Percentiles rank a stretch among this genome's conserved stretches.
Conservation (phyloP, 2,888 invertebrate genomes). For the Sarcophaga subvicina region DNA sequence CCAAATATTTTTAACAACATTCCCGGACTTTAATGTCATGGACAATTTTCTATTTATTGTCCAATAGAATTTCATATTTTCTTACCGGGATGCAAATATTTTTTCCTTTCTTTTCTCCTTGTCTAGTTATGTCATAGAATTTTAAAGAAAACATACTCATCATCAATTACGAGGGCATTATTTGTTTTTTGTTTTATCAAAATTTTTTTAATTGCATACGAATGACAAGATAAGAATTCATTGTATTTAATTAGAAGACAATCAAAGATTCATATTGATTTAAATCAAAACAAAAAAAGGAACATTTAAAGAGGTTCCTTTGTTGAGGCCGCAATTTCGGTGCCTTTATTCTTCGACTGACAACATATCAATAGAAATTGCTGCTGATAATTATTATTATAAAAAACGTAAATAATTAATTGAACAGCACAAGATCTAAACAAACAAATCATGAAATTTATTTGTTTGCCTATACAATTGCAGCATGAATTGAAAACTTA, state of each 20-base stretch:
- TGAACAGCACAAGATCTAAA: neutral
- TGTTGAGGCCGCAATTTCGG: constrained; percentile 25
- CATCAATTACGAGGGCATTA: no score
- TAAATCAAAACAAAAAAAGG: neutral
- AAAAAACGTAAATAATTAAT: constrained; percentile 41
- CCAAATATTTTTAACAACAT: neutral
- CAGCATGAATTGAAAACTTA: neutral
- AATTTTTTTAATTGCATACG: neutral
- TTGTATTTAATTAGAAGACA: neutral
- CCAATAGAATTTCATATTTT: neutral
- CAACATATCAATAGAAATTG: neutral
- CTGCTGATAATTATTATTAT: constrained; percentile 27
- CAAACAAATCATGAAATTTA: constrained; percentile 17
- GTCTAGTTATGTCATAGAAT: no score
- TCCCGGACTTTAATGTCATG: neutral
- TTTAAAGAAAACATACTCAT: no score
- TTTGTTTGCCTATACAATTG: constrained; percentile 37
- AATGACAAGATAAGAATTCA: constrained; percentile 7
- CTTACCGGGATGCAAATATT: neutral
- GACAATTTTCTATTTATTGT: neutral
- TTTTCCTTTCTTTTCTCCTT: neutral
- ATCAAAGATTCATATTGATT: constrained; percentile 37
- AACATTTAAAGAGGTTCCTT: neutral
- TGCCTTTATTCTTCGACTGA: neutral
- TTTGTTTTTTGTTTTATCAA: no score